A percentile compares a stretch with the other conserved stretches of the same genome.
Conservation (phyloP, 2,888 invertebrate genomes). For the Acrobasis repandana region DNA sequence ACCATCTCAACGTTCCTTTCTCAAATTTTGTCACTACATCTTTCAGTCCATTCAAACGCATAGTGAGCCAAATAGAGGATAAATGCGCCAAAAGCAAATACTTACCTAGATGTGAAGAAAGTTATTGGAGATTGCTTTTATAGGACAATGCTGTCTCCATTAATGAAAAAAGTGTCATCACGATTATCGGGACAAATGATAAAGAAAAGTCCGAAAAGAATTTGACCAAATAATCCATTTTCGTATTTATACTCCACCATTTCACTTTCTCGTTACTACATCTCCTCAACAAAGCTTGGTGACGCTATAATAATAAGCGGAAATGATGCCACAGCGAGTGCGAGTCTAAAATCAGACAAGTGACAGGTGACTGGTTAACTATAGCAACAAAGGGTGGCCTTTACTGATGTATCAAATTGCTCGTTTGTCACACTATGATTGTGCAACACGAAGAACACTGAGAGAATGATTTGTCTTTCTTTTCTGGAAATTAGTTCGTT, state of each 20-base stretch:
- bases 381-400: slow-evolving; percentile 19
- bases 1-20: too few species aligned
- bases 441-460: neutral
- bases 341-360: slow-evolving; percentile 21
- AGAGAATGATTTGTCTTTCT: neutral
- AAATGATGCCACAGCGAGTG: slow-evolving; percentile 50
- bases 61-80: too few species aligned
- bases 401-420: slow-evolving; percentile 19
- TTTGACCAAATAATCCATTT: too few species aligned
- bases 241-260: slow-evolving; percentile 31
- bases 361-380: slow-evolving; percentile 23
- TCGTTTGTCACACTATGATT: slow-evolving; percentile 11
- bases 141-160: too few species aligned
- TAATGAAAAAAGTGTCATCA: too few species aligned
- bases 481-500: neutral
- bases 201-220: too few species aligned
- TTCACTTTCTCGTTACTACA: slow-evolving; percentile 34
- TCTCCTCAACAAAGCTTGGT: slow-evolving; percentile 59
- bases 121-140: too few species aligned
- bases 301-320: slow-evolving; percentile 63
- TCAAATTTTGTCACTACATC: too few species aligned
- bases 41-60: too few species aligned
- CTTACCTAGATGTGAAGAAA: too few species aligned
- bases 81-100: too few species aligned
- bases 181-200: too few species aligned